These are phyloP conservation scores for Vanessa atalanta DNA, from an alignment of 1,140 invertebrate species.

Conservation along the genomic window DNA sequence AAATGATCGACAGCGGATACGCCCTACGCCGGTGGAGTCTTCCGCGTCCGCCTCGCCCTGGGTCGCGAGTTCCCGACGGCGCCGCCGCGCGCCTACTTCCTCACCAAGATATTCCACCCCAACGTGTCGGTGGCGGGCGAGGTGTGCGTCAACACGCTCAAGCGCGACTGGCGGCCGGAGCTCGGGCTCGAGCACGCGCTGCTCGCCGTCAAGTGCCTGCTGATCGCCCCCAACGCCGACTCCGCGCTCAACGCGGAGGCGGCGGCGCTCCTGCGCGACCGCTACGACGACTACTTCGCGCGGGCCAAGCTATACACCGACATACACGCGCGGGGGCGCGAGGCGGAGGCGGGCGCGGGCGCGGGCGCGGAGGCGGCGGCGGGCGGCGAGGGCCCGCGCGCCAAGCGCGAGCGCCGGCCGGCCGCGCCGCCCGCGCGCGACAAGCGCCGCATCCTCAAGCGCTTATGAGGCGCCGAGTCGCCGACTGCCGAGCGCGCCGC, in stretches of 20 bases:
- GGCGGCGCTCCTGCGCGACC: constrained; percentile 64
- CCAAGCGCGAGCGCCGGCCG: constrained; percentile 54
- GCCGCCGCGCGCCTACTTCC: constrained; percentile 97
- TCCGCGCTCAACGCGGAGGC: constrained; percentile 72
- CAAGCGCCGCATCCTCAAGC: constrained; percentile 64
- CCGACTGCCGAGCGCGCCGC: background rate
- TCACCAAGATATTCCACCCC: constrained; percentile 98
- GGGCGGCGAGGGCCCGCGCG: constrained; percentile 41
- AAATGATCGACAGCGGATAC: constrained; percentile 85
- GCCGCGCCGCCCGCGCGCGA: constrained; percentile 42
- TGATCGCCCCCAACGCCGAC: constrained; percentile 73
- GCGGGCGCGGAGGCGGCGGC: constrained; percentile 10
- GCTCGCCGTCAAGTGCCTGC: constrained; percentile 83
- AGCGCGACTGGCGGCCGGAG: constrained; percentile 98
- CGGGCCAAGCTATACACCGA: constrained; percentile 72
- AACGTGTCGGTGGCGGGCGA: constrained; percentile 96
- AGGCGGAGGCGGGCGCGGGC: constrained; percentile 21
- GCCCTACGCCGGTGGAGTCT: constrained; percentile 91
- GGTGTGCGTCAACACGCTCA: constrained; percentile 98
- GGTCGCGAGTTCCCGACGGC: constrained; percentile 96
- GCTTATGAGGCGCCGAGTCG: constrained; percentile 64
- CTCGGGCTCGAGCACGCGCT: constrained; percentile 98
- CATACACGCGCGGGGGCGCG: constrained; percentile 59
- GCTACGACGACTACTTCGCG: constrained; percentile 70
- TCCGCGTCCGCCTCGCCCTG: constrained; percentile 94